Conservation (phyloP, 2,113 vertebrate genomes). For the Nothocercus julius region DNA sequence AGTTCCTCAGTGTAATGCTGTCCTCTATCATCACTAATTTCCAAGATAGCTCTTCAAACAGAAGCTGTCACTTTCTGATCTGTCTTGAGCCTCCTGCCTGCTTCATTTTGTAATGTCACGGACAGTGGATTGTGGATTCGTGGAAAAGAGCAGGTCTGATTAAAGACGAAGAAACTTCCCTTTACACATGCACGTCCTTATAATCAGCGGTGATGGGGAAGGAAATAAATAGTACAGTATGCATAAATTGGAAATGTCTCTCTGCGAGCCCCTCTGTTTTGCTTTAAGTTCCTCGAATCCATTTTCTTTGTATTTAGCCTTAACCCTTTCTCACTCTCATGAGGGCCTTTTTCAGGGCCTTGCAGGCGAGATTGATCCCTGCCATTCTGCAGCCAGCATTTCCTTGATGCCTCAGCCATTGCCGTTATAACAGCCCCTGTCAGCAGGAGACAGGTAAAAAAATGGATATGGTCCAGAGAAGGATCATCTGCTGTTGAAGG, state of each 20-base stretch:
- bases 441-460: neutral
- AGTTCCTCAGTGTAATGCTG: neutral
- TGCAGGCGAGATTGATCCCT: neutral
- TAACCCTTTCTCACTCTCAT: slow-evolving; percentile 6
- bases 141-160: slow-evolving; percentile 27
- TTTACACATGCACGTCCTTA: slow-evolving; percentile 2
- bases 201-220: slow-evolving; percentile 41
- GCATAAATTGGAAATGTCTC: slow-evolving; percentile 33
- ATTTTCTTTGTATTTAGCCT: neutral
- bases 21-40: slow-evolving; percentile 19
- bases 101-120: slow-evolving; percentile 49
- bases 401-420: neutral
- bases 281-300: neutral
- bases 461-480: neutral
- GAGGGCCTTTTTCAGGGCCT: neutral
- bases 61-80: slow-evolving; percentile 46
- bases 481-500: neutral
- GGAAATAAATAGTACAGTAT: slow-evolving; percentile 43
- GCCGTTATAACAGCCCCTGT: neutral
- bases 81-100: slow-evolving; percentile 36
- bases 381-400: neutral
- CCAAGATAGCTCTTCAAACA: slow-evolving; percentile 24
- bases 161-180: slow-evolving; percentile 27
- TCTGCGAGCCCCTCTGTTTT: slow-evolving; percentile 37
- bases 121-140: slow-evolving; percentile 32